A percentile compares a stretch with the other conserved stretches of the same genome.
Conservation (phyloP, 2,888 invertebrate genomes). For the Apamea monoglypha region DNA sequence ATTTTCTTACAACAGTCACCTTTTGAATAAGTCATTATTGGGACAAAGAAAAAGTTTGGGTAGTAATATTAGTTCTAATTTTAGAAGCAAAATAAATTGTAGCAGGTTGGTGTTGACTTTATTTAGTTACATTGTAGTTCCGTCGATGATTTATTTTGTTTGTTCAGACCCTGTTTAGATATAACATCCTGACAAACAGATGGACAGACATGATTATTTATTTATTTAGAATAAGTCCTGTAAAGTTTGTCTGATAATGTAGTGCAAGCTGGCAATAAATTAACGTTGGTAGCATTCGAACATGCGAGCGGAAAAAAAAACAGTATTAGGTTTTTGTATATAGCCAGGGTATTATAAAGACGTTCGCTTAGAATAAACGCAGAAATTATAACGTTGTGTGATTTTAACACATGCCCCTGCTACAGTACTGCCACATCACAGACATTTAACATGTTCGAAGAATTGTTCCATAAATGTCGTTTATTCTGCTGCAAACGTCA, state of each 20-base stretch:
- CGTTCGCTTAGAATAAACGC: too few species aligned
- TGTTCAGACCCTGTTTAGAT: too few species aligned
- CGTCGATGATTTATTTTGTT: not conserved
- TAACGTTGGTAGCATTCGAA: too few species aligned
- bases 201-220: not conserved
- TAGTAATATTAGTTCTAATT: slow-evolving; percentile 13
- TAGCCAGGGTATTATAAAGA: too few species aligned
- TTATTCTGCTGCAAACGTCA: not conserved
- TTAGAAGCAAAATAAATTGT: not conserved
- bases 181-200: not conserved
- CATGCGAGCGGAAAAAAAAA: too few species aligned
- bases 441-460: not conserved
- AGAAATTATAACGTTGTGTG: too few species aligned
- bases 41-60: slow-evolving; percentile 8
- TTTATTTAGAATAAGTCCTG: not conserved
- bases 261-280: too few species aligned
- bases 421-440: not conserved
- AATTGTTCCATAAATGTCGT: not conserved
- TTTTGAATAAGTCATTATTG: slow-evolving; percentile 58
- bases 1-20: slow-evolving; percentile 57
- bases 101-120: not conserved
- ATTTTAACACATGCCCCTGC: too few species aligned
- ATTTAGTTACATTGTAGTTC: not conserved
- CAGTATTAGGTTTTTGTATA: too few species aligned
- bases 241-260: not conserved